Conservation (phyloP, 2,797 vertebrate genomes). For the Typhlichthys subterraneus region DNA sequence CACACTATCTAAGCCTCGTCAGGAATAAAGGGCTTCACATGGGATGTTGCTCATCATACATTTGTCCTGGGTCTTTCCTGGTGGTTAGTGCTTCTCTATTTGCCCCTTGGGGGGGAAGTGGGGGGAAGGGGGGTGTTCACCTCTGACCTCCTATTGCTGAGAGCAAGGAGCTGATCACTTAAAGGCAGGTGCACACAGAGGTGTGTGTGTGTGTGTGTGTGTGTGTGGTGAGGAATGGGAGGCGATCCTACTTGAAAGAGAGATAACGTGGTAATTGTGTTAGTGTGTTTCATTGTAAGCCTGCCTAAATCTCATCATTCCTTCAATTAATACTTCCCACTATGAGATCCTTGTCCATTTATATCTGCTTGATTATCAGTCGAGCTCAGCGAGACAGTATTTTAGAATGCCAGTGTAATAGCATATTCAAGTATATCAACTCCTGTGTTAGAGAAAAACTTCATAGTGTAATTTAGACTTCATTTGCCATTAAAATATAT, state of each 20-base stretch:
- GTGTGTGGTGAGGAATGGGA: not conserved
- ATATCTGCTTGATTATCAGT: constrained; percentile 1
- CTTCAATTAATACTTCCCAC: constrained; percentile 16
- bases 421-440: constrained; percentile 56
- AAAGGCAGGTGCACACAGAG: constrained; percentile 57
- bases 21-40: constrained; percentile 54
- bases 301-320: constrained; percentile 16
- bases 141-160: constrained; percentile 61
- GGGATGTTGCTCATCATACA: constrained; percentile 42
- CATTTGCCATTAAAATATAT: constrained; percentile 23
- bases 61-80: constrained; percentile 62
- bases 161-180: constrained; percentile 53
- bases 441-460: constrained; percentile 56
- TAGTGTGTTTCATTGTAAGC: constrained; percentile 29
- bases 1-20: constrained; percentile 27
- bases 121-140: constrained; percentile 48
- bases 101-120: constrained; percentile 57
- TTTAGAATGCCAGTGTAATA: constrained; percentile 36
- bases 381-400: constrained; percentile 22
- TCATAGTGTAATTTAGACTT: constrained; percentile 39
- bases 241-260: constrained; percentile 31
- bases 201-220: constrained; percentile 34
- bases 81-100: constrained; percentile 64
- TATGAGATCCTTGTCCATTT: constrained; percentile 12
- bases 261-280: constrained; percentile 8